These are phyloP conservation scores for Otocyon megalotis DNA, from an alignment of 2,113 vertebrate species.

Conservation along the genomic window DNA sequence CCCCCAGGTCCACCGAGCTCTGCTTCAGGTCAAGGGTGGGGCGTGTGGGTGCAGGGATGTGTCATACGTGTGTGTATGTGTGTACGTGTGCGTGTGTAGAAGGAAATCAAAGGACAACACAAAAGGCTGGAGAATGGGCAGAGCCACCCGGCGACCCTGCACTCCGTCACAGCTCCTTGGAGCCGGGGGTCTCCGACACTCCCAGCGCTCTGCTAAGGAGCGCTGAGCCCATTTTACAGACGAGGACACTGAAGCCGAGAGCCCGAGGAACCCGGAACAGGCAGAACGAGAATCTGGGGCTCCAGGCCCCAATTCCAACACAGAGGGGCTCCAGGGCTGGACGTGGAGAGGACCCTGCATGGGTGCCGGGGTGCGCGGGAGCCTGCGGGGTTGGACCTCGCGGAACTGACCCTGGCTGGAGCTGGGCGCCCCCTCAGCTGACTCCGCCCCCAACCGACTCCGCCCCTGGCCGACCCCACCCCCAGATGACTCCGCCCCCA, in stretches of 20 bases:
- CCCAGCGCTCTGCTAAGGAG: neutral
- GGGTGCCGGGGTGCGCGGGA: too few species aligned
- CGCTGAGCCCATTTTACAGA: neutral
- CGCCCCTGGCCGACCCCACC: neutral
- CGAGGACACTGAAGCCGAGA: neutral
- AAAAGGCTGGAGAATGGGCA: neutral
- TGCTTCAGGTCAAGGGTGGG: neutral
- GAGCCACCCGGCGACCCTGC: neutral
- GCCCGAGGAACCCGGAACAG: neutral
- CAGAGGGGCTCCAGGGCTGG: neutral
- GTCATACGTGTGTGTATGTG: too few species aligned
- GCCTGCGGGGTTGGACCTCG: too few species aligned
- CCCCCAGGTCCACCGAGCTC: neutral
- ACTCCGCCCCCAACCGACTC: fast-evolving
- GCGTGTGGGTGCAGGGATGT: too few species aligned
- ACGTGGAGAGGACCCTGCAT: fast-evolving
- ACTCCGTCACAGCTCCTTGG: neutral
- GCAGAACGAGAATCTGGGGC: too few species aligned
- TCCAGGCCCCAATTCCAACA: neutral
- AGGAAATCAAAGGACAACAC: neutral
- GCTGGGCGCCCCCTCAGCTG: neutral
- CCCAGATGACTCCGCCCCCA: neutral
- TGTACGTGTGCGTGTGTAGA: neutral
- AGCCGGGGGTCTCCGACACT: neutral
- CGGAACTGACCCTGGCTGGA: neutral